Evolutionary conservation across 2,797 vertebrate species (phyloP), one percentile per base, ranked within the genome.

Genomic region (Siniperca scherzeri): DNA sequence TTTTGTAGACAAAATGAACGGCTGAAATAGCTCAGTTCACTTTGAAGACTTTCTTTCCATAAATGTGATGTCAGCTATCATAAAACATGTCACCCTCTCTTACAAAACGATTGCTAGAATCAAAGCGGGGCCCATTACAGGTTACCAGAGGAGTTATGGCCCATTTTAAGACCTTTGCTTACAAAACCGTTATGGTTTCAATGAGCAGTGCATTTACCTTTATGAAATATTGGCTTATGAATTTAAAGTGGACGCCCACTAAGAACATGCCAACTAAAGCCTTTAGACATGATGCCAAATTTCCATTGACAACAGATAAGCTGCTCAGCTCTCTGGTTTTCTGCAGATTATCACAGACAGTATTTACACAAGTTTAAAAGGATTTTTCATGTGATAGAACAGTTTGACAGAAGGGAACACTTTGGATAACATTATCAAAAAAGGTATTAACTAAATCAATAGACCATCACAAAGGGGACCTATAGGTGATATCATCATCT

Each of bases 211-310:
- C 66, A 50, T 83, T 25, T 67, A 55, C 19, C 2, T 59, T 84
- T 40, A 78, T 84, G 74, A 88, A 83, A 84, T 72, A 82, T 66
- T 59, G 64, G 73, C 65, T 62, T 53, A 3, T 68, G 70, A 60
- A 44, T 70, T 48, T 62, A 67, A 84, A 72, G 48, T 55, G 33
- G 38, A 77, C 30, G 2, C 71, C 30, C 33, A 33, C 61, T 16
- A 59, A 62, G 19, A 82, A 68, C 3, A 38, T 6, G 14, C 2
- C 55, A 46, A 69, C 62, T 16, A 65, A 76, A 78, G 9, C 36
- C 50, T 48, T 67, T 36, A 62, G 70, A 69, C 12, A 55, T 1
- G 1, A 70, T 0, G 70, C 53, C 67, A 64, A 60, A 48, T 40
- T 9, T 61, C 21, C 9, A 30, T 19, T 0, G 13, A 70, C 2